phyloP scores from a whole-genome alignment of 2,888 invertebrate genomes.

The Zygothrica quintamaculata region DNA sequence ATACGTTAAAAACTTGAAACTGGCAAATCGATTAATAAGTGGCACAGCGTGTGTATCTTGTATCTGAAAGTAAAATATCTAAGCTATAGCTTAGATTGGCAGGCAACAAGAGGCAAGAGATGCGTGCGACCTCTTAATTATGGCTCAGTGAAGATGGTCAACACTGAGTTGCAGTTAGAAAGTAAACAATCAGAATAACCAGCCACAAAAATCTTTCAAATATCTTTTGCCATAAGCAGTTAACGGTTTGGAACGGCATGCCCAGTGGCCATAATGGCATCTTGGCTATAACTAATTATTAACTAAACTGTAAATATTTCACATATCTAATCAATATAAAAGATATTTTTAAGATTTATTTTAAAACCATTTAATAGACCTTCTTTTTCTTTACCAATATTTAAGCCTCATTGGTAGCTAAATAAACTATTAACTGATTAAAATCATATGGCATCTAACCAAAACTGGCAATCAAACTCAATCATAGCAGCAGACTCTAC shows the following conservation, averaged over 20 bases:
- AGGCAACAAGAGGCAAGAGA: conserved; percentile 39
- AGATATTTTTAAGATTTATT: no score
- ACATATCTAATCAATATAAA: background rate
- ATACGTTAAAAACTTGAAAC: conserved; percentile 37
- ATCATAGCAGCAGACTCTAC: conserved; percentile 38
- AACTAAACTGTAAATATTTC: conserved; percentile 35
- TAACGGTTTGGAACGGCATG: conserved; percentile 49
- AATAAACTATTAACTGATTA: conserved; percentile 81
- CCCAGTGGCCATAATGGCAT: conserved; percentile 53
- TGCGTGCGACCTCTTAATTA: conserved; percentile 69
- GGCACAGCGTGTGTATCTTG: conserved; percentile 61
- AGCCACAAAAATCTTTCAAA: conserved; percentile 30
- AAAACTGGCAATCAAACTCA: conserved; percentile 66
- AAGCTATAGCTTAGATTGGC: conserved; percentile 15
- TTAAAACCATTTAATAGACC: no score
- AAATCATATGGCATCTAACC: conserved; percentile 61
- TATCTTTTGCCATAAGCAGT: conserved; percentile 36
- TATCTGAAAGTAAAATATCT: conserved; percentile 14
- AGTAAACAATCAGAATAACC: conserved; percentile 26
- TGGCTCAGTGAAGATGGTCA: conserved; percentile 67
- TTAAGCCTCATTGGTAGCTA: conserved; percentile 58
- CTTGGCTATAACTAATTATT: conserved; percentile 36
- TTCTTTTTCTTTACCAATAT: no score
- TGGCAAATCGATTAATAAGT: conserved; percentile 73
- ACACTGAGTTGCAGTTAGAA: conserved; percentile 56